Percentiles rank a stretch among this genome's conserved stretches.
phyloP scores from a whole-genome alignment of 2,888 invertebrate species.

The Agonum fuliginosum region DNA sequence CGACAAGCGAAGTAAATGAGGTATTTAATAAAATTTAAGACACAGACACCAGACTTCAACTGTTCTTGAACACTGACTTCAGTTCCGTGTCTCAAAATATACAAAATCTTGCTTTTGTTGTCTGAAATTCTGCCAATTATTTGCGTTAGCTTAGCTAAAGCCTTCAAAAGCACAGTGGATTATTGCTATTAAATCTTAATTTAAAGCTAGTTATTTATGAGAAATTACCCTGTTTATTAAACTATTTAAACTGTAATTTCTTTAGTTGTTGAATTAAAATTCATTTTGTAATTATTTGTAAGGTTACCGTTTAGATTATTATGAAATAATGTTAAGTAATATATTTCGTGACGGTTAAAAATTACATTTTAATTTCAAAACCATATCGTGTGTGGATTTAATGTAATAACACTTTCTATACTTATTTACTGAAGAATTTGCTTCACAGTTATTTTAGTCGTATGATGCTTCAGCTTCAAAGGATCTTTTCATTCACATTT shows the following conservation, averaged over 20 bases:
- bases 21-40: conserved; percentile 14
- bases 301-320: conserved; percentile 1
- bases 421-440: too few relatives aligned
- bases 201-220: neutral
- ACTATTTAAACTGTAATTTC: neutral
- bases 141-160: conserved; percentile 10
- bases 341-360: conserved; percentile 15
- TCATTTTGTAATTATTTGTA: neutral
- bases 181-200: neutral
- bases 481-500: too few relatives aligned
- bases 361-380: conserved; percentile 35
- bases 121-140: conserved; percentile 20
- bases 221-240: neutral
- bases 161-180: neutral
- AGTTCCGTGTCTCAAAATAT: neutral
- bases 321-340: conserved; percentile 29
- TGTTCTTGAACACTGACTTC: neutral
- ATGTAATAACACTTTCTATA: conserved; percentile 19
- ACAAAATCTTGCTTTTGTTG: neutral
- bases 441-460: too few relatives aligned
- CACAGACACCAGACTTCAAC: neutral
- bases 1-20: conserved; percentile 19
- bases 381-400: conserved; percentile 3
- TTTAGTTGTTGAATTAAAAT: neutral
- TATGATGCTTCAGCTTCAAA: too few relatives aligned